Evolutionary conservation across 2,888 invertebrate genomes (phyloP).

Genomic region (Folsomia manolachei): DNA sequence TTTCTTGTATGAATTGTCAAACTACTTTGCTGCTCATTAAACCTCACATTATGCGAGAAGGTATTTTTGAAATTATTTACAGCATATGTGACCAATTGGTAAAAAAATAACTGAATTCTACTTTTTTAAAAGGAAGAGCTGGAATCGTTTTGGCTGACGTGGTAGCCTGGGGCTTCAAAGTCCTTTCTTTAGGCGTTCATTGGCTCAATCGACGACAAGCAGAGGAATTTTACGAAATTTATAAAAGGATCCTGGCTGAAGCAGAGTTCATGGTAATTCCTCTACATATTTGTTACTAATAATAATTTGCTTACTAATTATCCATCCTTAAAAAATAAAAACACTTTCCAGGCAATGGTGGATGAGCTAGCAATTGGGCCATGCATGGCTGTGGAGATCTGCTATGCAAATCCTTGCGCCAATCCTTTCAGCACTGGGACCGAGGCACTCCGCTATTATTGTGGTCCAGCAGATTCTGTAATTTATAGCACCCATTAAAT

Average conservation of each 20-base stretch:
- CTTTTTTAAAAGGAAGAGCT: slow-evolving; percentile 52
- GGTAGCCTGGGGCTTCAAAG: slow-evolving; percentile 69
- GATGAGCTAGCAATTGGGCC: slow-evolving; percentile 39
- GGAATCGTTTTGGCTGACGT: slow-evolving; percentile 73
- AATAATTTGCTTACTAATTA: slow-evolving; percentile 8
- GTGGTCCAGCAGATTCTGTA: slow-evolving; percentile 40
- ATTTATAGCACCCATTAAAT: no score
- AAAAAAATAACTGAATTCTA: no score
- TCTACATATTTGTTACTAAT: no score
- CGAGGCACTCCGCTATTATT: slow-evolving; percentile 52
- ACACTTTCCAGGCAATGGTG: slow-evolving; percentile 34
- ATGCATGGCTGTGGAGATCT: slow-evolving; percentile 37
- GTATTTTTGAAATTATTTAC: slow-evolving; percentile 54
- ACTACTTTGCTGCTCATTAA: slow-evolving; percentile 77
- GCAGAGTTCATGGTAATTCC: slow-evolving; percentile 35
- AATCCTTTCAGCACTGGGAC: slow-evolving; percentile 47
- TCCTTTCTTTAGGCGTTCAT: slow-evolving; percentile 76
- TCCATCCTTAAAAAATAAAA: neutral
- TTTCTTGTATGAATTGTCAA: slow-evolving; percentile 11
- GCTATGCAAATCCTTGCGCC: neutral
- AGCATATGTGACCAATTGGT: neutral
- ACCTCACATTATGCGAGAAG: slow-evolving; percentile 79
- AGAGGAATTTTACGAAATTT: slow-evolving; percentile 88
- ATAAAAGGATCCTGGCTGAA: slow-evolving; percentile 54
- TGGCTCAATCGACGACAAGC: slow-evolving; percentile 75